Evolutionary conservation across 2,888 invertebrate species (phyloP).

Genomic region (Vesta saturnalis): DNA sequence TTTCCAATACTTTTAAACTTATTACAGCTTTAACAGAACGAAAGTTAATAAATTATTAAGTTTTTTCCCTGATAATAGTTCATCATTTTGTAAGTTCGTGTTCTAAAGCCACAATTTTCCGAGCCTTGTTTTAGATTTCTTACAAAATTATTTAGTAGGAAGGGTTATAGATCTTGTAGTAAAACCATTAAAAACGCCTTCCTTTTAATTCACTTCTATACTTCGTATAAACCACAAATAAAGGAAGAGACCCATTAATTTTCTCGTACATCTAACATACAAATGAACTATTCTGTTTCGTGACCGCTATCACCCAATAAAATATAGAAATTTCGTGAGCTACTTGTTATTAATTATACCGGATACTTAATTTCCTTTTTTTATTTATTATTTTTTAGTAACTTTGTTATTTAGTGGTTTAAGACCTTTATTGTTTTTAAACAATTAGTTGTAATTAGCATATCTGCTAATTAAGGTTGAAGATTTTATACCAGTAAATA

Average conservation of each 20-base stretch:
- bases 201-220: slow-evolving; percentile 9
- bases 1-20: background rate
- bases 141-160: slow-evolving; percentile 9
- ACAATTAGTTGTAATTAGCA: background rate
- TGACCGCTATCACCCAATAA: slow-evolving; percentile 26
- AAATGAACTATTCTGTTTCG: slow-evolving; percentile 26
- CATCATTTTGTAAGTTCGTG: slow-evolving; percentile 11
- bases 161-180: slow-evolving; percentile 13
- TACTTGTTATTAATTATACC: slow-evolving; percentile 28
- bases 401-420: background rate
- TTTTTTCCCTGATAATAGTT: background rate
- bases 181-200: slow-evolving; percentile 14
- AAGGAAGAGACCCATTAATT: slow-evolving; percentile 24
- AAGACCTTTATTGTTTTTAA: too few species aligned
- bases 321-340: slow-evolving; percentile 30
- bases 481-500: slow-evolving; percentile 8
- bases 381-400: slow-evolving; percentile 14
- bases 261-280: slow-evolving; percentile 13
- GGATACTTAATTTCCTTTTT: slow-evolving; percentile 27
- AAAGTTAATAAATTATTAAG: slow-evolving; percentile 9
- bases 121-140: slow-evolving; percentile 6
- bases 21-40: background rate
- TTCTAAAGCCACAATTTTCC: background rate
- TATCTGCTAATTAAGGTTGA: background rate
- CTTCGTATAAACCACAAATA: slow-evolving; percentile 14